Percentiles rank a stretch among this genome's conserved stretches.
These are phyloP conservation scores for Onychomys arenicola DNA, from an alignment of 2,797 vertebrate genomes.

Conservation along the genomic window DNA sequence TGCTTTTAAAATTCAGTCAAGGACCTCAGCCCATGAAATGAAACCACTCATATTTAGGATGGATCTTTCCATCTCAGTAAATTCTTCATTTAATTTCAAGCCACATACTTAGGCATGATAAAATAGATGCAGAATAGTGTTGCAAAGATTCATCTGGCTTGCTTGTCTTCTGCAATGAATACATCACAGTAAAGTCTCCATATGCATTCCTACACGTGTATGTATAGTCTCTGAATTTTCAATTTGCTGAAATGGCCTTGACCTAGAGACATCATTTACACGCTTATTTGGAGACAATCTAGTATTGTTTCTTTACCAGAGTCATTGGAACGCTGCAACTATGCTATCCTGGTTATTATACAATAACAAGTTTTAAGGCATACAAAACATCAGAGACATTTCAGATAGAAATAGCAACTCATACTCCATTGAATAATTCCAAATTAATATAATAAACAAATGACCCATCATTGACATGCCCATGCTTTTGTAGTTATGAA, in stretches of 20 bases:
- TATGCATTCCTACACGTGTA: neutral
- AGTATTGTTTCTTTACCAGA: slow-evolving; percentile 66
- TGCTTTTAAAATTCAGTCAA: neutral
- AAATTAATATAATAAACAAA: slow-evolving; percentile 63
- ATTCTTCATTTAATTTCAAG: neutral
- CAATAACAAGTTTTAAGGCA: slow-evolving; percentile 66
- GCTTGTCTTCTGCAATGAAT: neutral
- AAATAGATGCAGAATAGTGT: slow-evolving; percentile 20
- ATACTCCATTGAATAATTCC: slow-evolving; percentile 34
- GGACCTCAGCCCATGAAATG: neutral
- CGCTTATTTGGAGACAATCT: slow-evolving; percentile 35
- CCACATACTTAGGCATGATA: neutral
- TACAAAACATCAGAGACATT: slow-evolving; percentile 55
- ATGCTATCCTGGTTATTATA: slow-evolving; percentile 41
- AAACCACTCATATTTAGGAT: neutral
- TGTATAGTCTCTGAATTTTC: slow-evolving; percentile 45
- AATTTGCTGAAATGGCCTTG: slow-evolving; percentile 70
- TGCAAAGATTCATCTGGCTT: neutral
- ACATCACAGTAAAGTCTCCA: neutral
- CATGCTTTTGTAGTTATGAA: slow-evolving; percentile 1
- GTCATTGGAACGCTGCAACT: slow-evolving; percentile 69
- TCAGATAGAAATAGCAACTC: neutral
- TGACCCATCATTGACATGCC: neutral
- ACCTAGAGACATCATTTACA: slow-evolving; percentile 75
- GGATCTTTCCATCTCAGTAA: neutral